These are phyloP conservation scores for Microchirus variegatus DNA, from an alignment of 2,797 vertebrate species.

Conservation along the genomic window DNA sequence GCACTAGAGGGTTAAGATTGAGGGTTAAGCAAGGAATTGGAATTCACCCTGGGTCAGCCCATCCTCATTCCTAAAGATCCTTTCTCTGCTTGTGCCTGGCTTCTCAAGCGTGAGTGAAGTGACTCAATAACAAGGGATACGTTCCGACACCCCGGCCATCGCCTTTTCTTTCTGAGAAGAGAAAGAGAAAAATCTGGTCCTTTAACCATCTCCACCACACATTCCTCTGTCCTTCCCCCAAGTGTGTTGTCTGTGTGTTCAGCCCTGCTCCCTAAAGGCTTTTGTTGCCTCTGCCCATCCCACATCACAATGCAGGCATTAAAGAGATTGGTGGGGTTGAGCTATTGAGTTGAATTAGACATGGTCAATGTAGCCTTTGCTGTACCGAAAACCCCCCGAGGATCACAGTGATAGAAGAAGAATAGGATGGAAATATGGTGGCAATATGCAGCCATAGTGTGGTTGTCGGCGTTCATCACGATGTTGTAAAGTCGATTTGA, in stretches of 20 bases:
- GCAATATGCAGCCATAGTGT: constrained; percentile 39
- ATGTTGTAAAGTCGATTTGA: constrained; percentile 12
- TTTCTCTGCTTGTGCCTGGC: constrained; percentile 50
- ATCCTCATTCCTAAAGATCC: constrained; percentile 40
- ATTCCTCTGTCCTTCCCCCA: constrained; percentile 41
- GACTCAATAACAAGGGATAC: constrained; percentile 56
- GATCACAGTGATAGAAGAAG: constrained; percentile 53
- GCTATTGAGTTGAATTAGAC: constrained; percentile 86
- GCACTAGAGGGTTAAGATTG: no score
- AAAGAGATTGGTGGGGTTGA: constrained; percentile 80
- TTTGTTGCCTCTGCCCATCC: constrained; percentile 48
- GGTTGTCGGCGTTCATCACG: constrained; percentile 26
- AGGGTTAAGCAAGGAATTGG: no score
- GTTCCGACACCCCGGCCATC: constrained; percentile 53
- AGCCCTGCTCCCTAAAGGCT: constrained; percentile 41
- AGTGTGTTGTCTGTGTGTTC: constrained; percentile 52
- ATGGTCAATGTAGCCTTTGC: constrained; percentile 83
- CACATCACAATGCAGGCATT: constrained; percentile 57
- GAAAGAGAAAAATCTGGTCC: constrained; percentile 49
- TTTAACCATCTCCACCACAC: constrained; percentile 42
- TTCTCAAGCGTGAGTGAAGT: constrained; percentile 60
- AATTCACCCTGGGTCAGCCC: no score
- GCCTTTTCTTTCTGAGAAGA: constrained; percentile 32
- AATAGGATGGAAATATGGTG: constrained; percentile 59
- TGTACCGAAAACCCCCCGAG: constrained; percentile 63